Evolutionary conservation across 2,113 vertebrate genomes (phyloP).

Genomic region (Procapra przewalskii): DNA sequence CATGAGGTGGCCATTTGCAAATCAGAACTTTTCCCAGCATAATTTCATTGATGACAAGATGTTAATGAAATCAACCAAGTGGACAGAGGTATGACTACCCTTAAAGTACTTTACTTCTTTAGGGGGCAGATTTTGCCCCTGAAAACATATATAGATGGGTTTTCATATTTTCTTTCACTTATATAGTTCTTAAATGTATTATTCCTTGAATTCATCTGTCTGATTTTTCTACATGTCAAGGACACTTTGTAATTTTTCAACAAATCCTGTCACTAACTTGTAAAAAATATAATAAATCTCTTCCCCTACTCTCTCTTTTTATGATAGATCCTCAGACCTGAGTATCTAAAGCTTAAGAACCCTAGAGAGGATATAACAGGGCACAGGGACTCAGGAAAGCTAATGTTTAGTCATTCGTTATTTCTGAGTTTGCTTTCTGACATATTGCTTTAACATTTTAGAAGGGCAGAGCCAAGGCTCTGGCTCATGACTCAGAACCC

Average conservation of each 20-base stretch:
- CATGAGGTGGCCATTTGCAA: not conserved
- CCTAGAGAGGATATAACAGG: not conserved
- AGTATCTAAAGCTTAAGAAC: not conserved
- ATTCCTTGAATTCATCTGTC: not conserved
- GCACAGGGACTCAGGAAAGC: not conserved
- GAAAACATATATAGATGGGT: not conserved
- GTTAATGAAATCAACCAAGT: not conserved
- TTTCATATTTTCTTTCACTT: not conserved
- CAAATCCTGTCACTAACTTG: not conserved
- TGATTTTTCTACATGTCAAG: not conserved
- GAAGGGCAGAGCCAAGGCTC: not conserved
- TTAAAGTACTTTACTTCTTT: not conserved
- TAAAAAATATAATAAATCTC: not conserved
- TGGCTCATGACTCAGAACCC: not conserved
- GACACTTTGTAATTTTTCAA: not conserved
- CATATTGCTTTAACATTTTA: constrained; percentile 8
- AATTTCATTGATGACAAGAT: not conserved
- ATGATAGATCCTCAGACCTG: not conserved
- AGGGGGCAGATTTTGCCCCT: not conserved
- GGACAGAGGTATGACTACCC: not conserved
- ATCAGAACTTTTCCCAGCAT: not conserved
- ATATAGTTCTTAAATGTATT: not conserved
- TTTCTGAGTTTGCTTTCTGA: not conserved
- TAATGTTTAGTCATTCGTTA: not conserved
- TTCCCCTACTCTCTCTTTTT: not conserved